Evolutionary conservation across 2,113 vertebrate genomes (phyloP).

Genomic region (Cochlearius cochlearius): DNA sequence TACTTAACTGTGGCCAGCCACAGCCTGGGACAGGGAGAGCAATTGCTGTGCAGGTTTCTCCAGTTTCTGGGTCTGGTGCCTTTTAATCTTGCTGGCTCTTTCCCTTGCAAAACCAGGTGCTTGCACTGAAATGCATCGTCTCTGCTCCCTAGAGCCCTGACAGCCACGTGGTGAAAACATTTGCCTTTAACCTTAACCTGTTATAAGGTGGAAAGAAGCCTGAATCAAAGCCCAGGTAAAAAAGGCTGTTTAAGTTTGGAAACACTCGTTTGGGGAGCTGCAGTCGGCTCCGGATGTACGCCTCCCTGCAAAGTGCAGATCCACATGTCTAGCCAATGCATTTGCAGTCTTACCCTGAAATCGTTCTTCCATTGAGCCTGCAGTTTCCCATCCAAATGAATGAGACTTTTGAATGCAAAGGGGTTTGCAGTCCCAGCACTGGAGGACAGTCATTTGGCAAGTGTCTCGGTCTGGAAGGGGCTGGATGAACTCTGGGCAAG

Average conservation of each 20-base stretch:
- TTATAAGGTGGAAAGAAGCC: not conserved
- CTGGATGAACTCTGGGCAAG: not conserved
- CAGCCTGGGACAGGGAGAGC: not conserved
- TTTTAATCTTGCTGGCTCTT: not conserved
- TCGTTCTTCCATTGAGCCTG: not conserved
- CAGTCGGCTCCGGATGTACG: not conserved
- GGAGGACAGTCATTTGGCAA: not conserved
- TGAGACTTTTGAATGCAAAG: not conserved
- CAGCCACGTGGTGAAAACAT: not conserved
- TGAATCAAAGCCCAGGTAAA: not conserved
- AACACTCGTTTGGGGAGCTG: not conserved
- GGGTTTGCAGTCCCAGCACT: not conserved
- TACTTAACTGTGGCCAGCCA: not conserved
- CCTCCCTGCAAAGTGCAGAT: not conserved
- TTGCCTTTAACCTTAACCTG: conserved; percentile 14
- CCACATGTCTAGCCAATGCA: not conserved
- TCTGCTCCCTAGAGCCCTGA: not conserved
- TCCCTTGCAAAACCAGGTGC: not conserved
- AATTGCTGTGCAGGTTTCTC: conserved; percentile 25
- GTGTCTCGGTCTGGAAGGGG: not conserved
- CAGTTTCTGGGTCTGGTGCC: not conserved
- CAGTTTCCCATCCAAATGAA: not conserved
- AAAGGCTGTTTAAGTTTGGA: not conserved
- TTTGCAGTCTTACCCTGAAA: not conserved
- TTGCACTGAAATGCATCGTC: not conserved